These are phyloP conservation scores for Augochlorella aurata DNA, from an alignment of 2,888 invertebrate species.

Conservation along the genomic window DNA sequence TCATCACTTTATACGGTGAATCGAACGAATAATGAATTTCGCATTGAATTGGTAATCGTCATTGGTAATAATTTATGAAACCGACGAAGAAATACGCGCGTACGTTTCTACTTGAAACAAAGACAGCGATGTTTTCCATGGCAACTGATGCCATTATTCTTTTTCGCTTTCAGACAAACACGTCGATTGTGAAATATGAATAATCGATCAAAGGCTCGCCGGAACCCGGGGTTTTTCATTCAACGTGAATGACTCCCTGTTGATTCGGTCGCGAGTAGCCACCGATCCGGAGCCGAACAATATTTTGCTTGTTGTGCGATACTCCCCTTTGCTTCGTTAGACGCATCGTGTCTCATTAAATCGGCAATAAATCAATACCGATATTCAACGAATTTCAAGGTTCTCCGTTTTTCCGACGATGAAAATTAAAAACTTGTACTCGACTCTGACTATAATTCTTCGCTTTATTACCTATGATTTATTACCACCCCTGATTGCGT, in stretches of 20 bases:
- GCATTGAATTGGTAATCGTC: neutral
- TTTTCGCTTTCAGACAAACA: constrained; percentile 43
- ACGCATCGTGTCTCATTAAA: constrained; percentile 14
- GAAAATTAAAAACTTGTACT: constrained; percentile 28
- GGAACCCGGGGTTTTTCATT: constrained; percentile 42
- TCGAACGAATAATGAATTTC: neutral
- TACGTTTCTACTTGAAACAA: constrained; percentile 42
- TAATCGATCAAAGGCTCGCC: constrained; percentile 65
- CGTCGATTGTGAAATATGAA: constrained; percentile 69
- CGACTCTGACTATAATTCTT: neutral
- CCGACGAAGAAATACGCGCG: neutral
- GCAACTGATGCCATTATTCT: constrained; percentile 17
- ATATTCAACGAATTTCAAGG: constrained; percentile 18
- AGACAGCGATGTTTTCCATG: constrained; percentile 40
- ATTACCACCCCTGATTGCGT: neutral
- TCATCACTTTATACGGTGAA: neutral
- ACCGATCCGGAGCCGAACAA: constrained; percentile 2
- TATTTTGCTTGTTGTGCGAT: constrained; percentile 9
- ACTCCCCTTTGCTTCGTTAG: neutral
- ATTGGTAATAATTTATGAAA: constrained; percentile 44
- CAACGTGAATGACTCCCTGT: constrained; percentile 40
- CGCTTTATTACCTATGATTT: constrained; percentile 20
- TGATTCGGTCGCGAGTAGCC: constrained; percentile 12
- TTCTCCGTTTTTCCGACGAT: neutral
- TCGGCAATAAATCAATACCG: constrained; percentile 28